Base-by-base conservation (phyloP, 1,140 invertebrate genomes). In the Arctopsyche grandis region DNA sequence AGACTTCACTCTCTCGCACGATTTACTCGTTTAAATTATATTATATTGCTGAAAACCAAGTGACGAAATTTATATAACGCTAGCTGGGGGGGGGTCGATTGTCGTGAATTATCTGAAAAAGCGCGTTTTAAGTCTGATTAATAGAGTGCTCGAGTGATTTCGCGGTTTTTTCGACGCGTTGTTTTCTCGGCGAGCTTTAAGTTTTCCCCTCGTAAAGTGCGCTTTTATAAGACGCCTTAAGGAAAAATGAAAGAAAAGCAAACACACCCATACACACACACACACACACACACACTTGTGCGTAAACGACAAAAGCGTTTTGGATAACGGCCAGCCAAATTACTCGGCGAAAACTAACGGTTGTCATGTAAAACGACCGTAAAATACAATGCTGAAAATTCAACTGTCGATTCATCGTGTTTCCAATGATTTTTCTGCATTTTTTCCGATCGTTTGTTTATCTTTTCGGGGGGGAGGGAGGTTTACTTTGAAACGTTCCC, bases 331-430 rank as follows among this genome's bases (percentile, higher is more conserved):
- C 63, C 63, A 66, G 24, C 63, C 63, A 66, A 66, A 66, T 66
- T 66, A 66, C 63, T 66, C 63, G 63, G 9, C 21, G 63, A 66
- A 66, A 66, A 66, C 63, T 66, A 66, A 29, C 63, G 7, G 22
- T 66, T 66, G 63, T 66, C 63, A 66, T 66, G 63, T 66, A 66
- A 66, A 66, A 66, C 12, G 22, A 52, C 10, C 10, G 48, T 12
- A 52, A 5, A 14, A 52, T 52, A 14, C 16, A 5, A 3, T 14
- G 48, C 12, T 12, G 48, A 52, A 52, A 14, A 52, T 52, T 52
- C 16, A 1, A 52, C 48, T 14, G 10, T 52, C 12, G 16, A 16
- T 52, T 16, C 10, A 5, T 52, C 48, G 3, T 14, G 12, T 52
- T 52, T 52, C 48, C 3, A 12, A 52, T 12, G 48, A 16, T 14